Conservation (phyloP, 2,113 vertebrate species). For the Nycticorax nycticorax region DNA sequence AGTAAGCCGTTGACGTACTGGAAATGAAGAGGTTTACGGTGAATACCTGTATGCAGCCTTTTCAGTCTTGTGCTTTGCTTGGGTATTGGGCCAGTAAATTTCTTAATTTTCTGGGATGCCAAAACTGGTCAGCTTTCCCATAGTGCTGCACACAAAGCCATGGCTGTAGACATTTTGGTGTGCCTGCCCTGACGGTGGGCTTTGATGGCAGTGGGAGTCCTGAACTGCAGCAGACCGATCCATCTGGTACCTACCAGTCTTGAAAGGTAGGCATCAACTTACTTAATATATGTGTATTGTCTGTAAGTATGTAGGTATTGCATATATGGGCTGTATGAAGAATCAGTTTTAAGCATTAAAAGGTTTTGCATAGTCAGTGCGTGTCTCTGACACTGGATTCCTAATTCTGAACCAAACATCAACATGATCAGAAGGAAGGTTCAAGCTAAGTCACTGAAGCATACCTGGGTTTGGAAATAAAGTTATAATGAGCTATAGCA, state of each 20-base stretch:
- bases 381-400: background rate
- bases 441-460: background rate
- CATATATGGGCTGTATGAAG: background rate
- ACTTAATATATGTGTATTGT: background rate
- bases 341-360: background rate
- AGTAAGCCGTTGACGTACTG: background rate
- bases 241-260: slow-evolving; percentile 84
- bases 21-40: background rate
- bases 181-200: slow-evolving; percentile 83
- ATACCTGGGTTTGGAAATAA: background rate
- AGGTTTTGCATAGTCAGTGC: background rate
- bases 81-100: background rate
- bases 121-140: background rate
- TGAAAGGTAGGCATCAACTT: slow-evolving; percentile 78
- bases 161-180: slow-evolving; percentile 83
- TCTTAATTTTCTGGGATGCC: background rate
- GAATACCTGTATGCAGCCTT: background rate
- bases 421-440: background rate
- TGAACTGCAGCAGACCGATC: slow-evolving; percentile 83
- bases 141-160: slow-evolving; percentile 76
- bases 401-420: background rate
- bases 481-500: background rate
- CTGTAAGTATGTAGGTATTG: background rate
- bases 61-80: background rate
- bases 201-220: slow-evolving; percentile 84